These are phyloP conservation scores for Cephus pulcher DNA, from an alignment of 2,888 invertebrate genomes.

Conservation along the genomic window DNA sequence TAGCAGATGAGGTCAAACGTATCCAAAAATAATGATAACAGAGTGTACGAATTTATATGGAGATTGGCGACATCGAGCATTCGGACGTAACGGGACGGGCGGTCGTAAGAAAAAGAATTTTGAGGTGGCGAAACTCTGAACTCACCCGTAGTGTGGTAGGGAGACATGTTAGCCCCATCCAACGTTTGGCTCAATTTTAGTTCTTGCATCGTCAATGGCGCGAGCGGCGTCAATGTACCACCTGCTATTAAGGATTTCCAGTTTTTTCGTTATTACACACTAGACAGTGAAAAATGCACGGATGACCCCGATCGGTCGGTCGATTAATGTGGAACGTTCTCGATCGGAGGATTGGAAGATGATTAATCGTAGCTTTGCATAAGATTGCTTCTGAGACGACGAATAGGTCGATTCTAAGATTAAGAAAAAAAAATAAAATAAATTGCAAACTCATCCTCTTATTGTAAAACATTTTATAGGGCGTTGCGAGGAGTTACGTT, in stretches of 20 bases:
- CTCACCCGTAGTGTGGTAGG: constrained; percentile 78
- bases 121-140: constrained; percentile 48
- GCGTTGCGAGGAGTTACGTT: not conserved
- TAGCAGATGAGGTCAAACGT: not conserved
- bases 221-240: constrained; percentile 77
- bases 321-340: constrained; percentile 1
- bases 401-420: not conserved
- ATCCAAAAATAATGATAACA: not conserved
- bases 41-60: not conserved
- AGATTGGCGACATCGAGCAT: not conserved
- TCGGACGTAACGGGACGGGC: constrained; percentile 12
- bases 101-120: constrained; percentile 21
- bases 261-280: constrained; percentile 31
- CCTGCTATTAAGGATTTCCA: constrained; percentile 68
- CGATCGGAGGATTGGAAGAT: not conserved
- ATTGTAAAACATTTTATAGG: not conserved
- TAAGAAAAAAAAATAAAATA: too few relatives aligned
- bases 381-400: not conserved
- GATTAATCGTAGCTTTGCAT: not conserved
- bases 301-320: not conserved
- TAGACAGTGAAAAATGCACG: not conserved
- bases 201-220: constrained; percentile 82
- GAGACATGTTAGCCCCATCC: constrained; percentile 75
- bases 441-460: not conserved
- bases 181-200: constrained; percentile 77